Base-by-base conservation (phyloP, 2,113 vertebrate genomes). In the Phalacrocorax carbo region DNA sequence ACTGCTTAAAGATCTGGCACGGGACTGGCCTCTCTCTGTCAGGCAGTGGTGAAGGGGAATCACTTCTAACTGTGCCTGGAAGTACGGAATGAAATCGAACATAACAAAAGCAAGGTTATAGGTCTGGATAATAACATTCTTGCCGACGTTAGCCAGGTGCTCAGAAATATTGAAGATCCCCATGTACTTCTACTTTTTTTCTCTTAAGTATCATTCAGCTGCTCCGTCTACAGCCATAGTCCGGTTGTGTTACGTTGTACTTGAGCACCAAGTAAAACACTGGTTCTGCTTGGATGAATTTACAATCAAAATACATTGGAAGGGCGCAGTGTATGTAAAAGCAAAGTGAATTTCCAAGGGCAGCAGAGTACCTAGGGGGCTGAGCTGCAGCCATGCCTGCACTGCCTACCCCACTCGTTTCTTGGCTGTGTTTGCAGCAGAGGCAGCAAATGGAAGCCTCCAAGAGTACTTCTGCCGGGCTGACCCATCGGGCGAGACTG, bases 11-110 rank as follows among this genome's bases (percentile, higher is more conserved):
- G 36, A 46, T 36, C 49, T 40, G 49, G 13, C 16, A 11, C 23
- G 16, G 58, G 46, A 49, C 25, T 1, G 13, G 48, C 18, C 42
- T 57, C 58, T 26, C n/a, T 46, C 30, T 20, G 5, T 48, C 16
- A 12, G 26, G 57, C 0, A 0, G 15, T 19, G 44, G 32, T 32
- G 52, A 58, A 34, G 0, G 0, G 46, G 77, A 61, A 12, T 64
- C 7, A 0, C 64, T 60, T 81, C 40, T 29, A 34, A 29, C 32
- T 1, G 0, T 78, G 29, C 29, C 72, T 82, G 54, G n/a, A 76
- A 44, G 19, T 44, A 11, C 1, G 1, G 26, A n/a, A 25, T 84
- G 29, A 75, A 70, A 55, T 10, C 4, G 51, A 70, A 66, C 19
- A 6, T 55, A 79, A 48, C 1, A 1, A n/a, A 84, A 48, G 69